These are phyloP conservation scores for Philhelius pedissequus DNA, from an alignment of 2,888 invertebrate genomes.

Conservation along the genomic window DNA sequence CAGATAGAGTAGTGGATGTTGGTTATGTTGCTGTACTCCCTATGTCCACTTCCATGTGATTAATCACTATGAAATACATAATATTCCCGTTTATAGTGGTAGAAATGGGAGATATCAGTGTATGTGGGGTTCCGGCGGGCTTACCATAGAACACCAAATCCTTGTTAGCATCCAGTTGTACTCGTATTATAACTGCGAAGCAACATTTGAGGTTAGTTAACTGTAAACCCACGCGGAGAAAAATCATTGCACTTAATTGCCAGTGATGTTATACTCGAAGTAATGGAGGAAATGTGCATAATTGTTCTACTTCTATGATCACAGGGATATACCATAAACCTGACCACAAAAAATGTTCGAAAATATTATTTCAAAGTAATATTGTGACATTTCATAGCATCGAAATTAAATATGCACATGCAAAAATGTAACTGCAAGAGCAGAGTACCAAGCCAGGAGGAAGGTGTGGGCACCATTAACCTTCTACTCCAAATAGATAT, in stretches of 20 bases:
- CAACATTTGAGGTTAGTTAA: slow-evolving; percentile 37
- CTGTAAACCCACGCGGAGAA: background rate
- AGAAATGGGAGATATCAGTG: slow-evolving; percentile 41
- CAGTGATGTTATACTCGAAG: slow-evolving; percentile 5
- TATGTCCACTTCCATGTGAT: slow-evolving; percentile 58
- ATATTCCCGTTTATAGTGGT: slow-evolving; percentile 32
- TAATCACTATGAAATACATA: slow-evolving; percentile 68
- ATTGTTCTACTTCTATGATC: background rate
- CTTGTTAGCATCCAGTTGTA: slow-evolving; percentile 33
- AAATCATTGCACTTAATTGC: background rate
- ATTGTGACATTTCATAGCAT: too few relatives aligned
- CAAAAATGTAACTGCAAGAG: too few relatives aligned
- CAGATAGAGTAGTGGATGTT: slow-evolving; percentile 23
- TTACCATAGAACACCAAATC: slow-evolving; percentile 1
- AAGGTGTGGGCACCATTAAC: too few relatives aligned
- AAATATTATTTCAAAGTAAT: too few relatives aligned
- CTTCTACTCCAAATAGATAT: too few relatives aligned
- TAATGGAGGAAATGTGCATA: too few relatives aligned
- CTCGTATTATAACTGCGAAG: slow-evolving; percentile 24
- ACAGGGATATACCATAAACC: too few relatives aligned
- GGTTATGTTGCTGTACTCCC: background rate
- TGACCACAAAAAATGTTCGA: too few relatives aligned
- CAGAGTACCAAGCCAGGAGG: too few relatives aligned
- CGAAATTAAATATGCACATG: too few relatives aligned
- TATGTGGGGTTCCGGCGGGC: background rate